phyloP scores from a whole-genome alignment of 2,113 vertebrate genomes.

The Anthoscopus minutus region DNA sequence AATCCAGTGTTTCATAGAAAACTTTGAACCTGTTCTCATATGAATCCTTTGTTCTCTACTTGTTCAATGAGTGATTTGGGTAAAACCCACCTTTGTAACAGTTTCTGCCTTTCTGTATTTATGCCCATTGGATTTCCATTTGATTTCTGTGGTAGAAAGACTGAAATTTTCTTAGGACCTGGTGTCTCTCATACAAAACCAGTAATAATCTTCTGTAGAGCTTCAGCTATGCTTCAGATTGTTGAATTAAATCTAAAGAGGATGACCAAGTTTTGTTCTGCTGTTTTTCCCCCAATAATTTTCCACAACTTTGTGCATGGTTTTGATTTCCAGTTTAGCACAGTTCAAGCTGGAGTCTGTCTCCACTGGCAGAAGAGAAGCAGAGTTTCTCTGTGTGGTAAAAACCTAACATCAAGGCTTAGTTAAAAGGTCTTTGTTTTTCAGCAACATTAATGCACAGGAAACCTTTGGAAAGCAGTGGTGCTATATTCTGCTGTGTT shows the following conservation, averaged over 20 bases:
- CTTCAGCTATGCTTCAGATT: neutral
- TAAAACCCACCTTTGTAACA: neutral
- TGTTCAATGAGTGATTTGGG: neutral
- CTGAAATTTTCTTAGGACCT: neutral
- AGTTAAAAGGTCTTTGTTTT: neutral
- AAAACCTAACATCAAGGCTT: neutral
- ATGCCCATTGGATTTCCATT: neutral
- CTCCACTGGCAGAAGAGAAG: neutral
- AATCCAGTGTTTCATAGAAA: neutral
- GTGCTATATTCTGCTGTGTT: neutral
- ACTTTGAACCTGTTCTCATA: neutral
- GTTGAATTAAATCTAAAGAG: neutral
- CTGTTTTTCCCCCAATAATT: neutral
- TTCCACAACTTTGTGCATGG: neutral
- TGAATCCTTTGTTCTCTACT: neutral
- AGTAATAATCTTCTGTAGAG: neutral
- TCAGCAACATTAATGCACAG: neutral
- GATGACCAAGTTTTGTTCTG: neutral
- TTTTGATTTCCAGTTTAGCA: neutral
- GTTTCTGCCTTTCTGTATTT: neutral
- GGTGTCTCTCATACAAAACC: neutral
- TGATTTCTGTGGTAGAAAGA: neutral
- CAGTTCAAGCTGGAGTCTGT: neutral
- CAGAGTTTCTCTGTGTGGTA: neutral
- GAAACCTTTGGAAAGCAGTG: neutral